Evolutionary conservation across 2,113 vertebrate genomes (phyloP).

Genomic region (Addax nasomaculatus): DNA sequence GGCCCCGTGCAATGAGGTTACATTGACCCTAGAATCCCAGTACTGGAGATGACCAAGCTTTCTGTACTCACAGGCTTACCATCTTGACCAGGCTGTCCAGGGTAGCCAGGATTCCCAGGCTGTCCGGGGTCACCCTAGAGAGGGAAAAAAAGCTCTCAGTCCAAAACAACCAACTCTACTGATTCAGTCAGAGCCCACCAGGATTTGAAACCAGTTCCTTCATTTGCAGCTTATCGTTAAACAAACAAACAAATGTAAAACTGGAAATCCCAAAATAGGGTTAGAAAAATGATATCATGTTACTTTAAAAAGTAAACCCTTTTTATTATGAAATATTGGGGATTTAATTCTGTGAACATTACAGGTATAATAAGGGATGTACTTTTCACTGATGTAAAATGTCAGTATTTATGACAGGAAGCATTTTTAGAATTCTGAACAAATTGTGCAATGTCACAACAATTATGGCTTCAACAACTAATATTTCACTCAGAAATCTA

Average conservation of each 20-base stretch:
- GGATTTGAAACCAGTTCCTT: background rate
- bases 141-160: conserved; percentile 39
- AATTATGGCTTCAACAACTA: background rate
- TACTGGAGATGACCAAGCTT: conserved; percentile 87
- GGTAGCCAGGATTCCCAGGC: conserved; percentile 86
- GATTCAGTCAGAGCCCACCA: background rate
- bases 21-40: conserved; percentile 60
- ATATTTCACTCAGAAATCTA: background rate
- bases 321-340: background rate
- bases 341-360: background rate
- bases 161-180: background rate
- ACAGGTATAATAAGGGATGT: background rate
- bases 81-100: conserved; percentile 96
- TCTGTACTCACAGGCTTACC: conserved; percentile 99
- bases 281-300: background rate
- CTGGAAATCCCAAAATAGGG: background rate
- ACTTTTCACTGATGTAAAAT: background rate
- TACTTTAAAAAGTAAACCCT: background rate
- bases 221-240: background rate
- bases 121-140: conserved; percentile 89
- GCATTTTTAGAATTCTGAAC: conserved; percentile 1
- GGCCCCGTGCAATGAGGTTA: background rate
- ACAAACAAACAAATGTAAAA: background rate
- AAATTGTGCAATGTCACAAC: background rate
- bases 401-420: background rate